Evolutionary conservation across 2,888 invertebrate genomes (phyloP), one percentile per base, ranked within the genome.

Genomic region (Caenorhabditis plicata): DNA sequence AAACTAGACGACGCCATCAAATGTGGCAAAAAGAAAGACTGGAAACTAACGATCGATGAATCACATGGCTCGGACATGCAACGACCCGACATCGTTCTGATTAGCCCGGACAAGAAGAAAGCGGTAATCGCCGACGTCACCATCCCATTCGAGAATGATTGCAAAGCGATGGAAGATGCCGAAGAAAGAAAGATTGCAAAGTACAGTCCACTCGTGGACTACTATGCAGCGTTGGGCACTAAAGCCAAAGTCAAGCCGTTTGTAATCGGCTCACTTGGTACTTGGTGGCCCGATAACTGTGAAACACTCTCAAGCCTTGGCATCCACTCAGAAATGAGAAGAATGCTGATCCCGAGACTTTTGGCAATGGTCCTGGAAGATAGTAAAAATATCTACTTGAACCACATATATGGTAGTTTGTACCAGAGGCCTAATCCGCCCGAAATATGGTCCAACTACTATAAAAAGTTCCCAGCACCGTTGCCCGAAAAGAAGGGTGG

Each of bases 51-150:
- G 2, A 29, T 46, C 1, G 46, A 46, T 17, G 29, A n/a, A 38
- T 15, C 17, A 19, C 8, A 13, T 13, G 46, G 38, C 8, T 3
- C 27, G 13, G n/a, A 17, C 2, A 11, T 25, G 25, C 27, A 38
- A 1, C 23, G 46, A 3, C 46, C 46, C 20, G 46, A 46, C 19
- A 4, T 38, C n/a, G 25, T 22, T 1, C 26, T 46, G 38, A 13
- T 19, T 15, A 13, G 2, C 2, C 23, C 4, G 11, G 26, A 38
- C 8, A 22, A 29, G 22, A 7, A 3, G 4, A 26, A 46, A 13
- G 36, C 38, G 1, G 27, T 46, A 1, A 11, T 46, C 13, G 46
- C 46, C 11, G 46, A 46, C 20, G 46, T 46, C 1, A 46, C 35
- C 2, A 20, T 46, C 20, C 17, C 46, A 3, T 46, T 38, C n/a